Conservation (phyloP, 2,113 vertebrate genomes). For the Thamnaconus septentrionalis region DNA sequence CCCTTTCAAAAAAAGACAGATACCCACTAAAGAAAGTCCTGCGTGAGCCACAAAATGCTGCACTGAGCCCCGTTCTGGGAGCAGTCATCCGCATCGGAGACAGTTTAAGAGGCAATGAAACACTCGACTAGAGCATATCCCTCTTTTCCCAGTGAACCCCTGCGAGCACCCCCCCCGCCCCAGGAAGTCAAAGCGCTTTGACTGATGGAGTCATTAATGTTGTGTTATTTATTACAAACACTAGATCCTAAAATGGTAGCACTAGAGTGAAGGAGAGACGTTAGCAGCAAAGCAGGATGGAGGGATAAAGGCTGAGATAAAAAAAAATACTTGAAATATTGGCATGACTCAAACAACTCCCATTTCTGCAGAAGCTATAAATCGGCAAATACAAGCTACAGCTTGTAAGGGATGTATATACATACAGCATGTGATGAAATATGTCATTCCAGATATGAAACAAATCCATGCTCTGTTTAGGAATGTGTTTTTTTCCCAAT, state of each 20-base stretch:
- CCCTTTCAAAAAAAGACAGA: conserved; percentile 14
- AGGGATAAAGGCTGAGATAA: conserved; percentile 21
- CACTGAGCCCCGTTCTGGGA: conserved; percentile 17
- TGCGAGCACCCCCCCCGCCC: conserved; percentile 31
- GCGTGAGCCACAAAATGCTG: conserved; percentile 25
- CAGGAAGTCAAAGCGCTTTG: conserved; percentile 55
- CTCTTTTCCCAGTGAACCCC: conserved; percentile 23
- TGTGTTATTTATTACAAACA: conserved; percentile 61
- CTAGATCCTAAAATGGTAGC: conserved; percentile 39
- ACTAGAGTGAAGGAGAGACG: conserved; percentile 1
- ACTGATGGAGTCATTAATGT: conserved; percentile 46
- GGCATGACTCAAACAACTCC: conserved; percentile 45
- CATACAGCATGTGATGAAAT: conserved; percentile 22
- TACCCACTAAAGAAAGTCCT: conserved; percentile 36
- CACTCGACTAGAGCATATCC: conserved; percentile 47
- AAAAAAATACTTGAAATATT: conserved; percentile 41
- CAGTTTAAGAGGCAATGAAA: conserved; percentile 63
- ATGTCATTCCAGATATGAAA: conserved; percentile 9
- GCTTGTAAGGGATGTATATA: conserved; percentile 23
- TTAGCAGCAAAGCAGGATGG: not conserved
- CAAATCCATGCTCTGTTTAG: conserved; percentile 26
- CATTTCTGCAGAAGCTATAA: conserved; percentile 39
- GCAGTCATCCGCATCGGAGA: conserved; percentile 28
- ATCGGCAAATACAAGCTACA: conserved; percentile 35
- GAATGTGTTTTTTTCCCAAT: conserved; percentile 30